Evolutionary conservation across 2,113 vertebrate genomes (phyloP), one percentile per base, ranked within the genome.

Genomic region (Leucopsar rothschildi): DNA sequence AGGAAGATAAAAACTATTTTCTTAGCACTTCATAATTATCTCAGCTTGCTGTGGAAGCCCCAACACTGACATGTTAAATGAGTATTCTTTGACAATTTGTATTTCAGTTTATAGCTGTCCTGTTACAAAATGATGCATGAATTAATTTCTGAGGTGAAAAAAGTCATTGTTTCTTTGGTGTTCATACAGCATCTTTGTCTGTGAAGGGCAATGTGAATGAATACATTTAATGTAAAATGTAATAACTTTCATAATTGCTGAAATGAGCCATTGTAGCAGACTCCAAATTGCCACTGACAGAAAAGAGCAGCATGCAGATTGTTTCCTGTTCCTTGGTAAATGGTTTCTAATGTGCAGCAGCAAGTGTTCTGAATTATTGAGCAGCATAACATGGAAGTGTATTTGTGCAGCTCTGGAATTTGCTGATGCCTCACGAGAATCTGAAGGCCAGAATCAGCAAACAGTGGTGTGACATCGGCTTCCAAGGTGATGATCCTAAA

Each of bases 401-500:
- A 19, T 98, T 71, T 94, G 68, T 94, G 53, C 97, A 99, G 99
- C 98, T 99, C 83, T 99, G 99, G 99, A 98, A 98, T 82, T 96
- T 99, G 92, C 96, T 99, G 95, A 99, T 99, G 99, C 99, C 99
- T 37, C 94, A 98, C 0, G 97, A 98, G 86, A 98, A 97, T 50
- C 96, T 99, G 97, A 99, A 98, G 83, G 98, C 98, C 49, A 98
- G 99, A 94, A 97, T 99, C 94, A 99, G 98, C 73, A 99, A 99
- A 97, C 99, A 99, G 96, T 99, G 99, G 99, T 99, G 98, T 76
- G 98, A 99, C 97, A 99, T 99, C 60, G 99, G 99, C 91, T 99
- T 99, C 97, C 99, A 99, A 97, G 99, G 99, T 6, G 99, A 99
- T 33, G 99, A 99, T 90, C 99, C 99, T 39, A 99, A 99, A 98